Evolutionary conservation across 2,888 invertebrate species (phyloP), one percentile per base, ranked within the genome.

Genomic region (Drosophila macrothrix): DNA sequence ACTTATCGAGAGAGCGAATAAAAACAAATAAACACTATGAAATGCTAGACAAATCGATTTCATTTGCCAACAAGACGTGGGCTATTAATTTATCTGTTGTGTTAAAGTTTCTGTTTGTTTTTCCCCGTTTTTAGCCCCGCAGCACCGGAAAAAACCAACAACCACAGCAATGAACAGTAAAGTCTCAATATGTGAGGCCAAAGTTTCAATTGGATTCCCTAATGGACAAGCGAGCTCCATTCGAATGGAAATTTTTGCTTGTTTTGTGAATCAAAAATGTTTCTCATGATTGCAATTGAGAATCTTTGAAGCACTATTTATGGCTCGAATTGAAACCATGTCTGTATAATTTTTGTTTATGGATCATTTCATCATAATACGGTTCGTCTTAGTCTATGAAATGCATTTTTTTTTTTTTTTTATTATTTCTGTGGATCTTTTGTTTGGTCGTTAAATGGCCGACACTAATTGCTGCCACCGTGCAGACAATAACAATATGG

Each of bases 381-480:
- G 49, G 49, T 25, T 66, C 16, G 55, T 33, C 41, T 50, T 41
- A 9, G 39, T 33, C 37, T 78, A 52, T 68, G 53, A 64, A 69
- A 77, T 83, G 83, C 84, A 84, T 67, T 75, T 77, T 62, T 55
- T 22, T 39, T 7, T 7, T 19, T 4, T 7, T 37, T 16, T 14
- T 56, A 79, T 75, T 63, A 77, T 81, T 81, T 84, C 33, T 39
- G 62, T 39, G 65, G 39, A 59, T 72, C 62, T 74, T 65, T 76
- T 83, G 68, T 78, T 73, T 69, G 75, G 72, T 76, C 74, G 77
- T 88, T 84, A 78, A 78, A 76, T 75, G 76, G 58, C 73, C 76
- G 80, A 82, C 84, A 80, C 72, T 90, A 84, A 88, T 86, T 90
- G 84, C 80, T 73, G 89, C 90, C 90, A 90, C 90, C 80, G 86